A percentile compares a stretch with the other conserved stretches of the same genome.
These are phyloP conservation scores for Ornithoptera priamus DNA, from an alignment of 2,888 invertebrate species.

Conservation along the genomic window DNA sequence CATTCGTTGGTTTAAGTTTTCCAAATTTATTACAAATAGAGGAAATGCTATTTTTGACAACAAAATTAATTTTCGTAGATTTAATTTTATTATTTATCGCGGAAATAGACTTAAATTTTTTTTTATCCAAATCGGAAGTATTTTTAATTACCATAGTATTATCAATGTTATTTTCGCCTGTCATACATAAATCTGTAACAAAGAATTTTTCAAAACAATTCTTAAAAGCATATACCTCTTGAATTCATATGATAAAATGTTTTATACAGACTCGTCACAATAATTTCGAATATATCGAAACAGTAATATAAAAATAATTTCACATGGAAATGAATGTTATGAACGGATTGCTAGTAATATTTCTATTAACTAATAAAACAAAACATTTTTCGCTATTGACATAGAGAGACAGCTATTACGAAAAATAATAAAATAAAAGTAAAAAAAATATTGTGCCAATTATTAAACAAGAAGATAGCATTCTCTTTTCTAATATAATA, in stretches of 20 bases:
- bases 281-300: constrained; percentile 54
- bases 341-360: constrained; percentile 9
- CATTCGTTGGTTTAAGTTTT: constrained; percentile 41
- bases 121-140: constrained; percentile 13
- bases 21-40: constrained; percentile 20
- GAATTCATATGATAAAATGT: background rate
- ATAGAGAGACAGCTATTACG: constrained; percentile 20
- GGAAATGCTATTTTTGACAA: constrained; percentile 6
- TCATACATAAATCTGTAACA: constrained; percentile 4
- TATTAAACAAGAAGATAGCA: background rate
- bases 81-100: constrained; percentile 10
- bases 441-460: constrained; percentile 26
- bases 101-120: constrained; percentile 14
- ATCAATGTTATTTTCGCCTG: background rate
- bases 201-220: background rate
- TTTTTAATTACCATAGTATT: constrained; percentile 30
- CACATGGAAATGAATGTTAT: constrained; percentile 24
- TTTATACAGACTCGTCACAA: constrained; percentile 41
- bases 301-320: constrained; percentile 7
- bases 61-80: constrained; percentile 14
- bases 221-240: background rate
- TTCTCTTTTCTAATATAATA: background rate
- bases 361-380: constrained; percentile 24
- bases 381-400: constrained; percentile 49
- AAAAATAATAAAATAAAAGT: constrained; percentile 1